Evolutionary conservation across 1,140 invertebrate species (phyloP).

Genomic region (Ceratina calcarata): DNA sequence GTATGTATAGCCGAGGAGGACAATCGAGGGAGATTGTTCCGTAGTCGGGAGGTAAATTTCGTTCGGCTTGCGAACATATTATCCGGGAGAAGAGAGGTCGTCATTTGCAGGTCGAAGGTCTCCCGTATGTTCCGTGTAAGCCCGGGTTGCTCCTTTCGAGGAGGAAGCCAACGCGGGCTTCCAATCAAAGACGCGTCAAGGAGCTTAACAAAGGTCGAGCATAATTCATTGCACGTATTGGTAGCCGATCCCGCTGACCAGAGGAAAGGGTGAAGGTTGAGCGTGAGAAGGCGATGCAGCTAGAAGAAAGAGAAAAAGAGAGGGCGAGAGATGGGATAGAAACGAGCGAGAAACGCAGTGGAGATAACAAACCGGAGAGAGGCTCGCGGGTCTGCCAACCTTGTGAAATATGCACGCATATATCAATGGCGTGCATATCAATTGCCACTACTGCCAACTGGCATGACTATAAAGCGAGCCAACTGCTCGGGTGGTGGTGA

Average conservation of each 20-base stretch:
- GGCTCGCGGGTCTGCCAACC: conserved; percentile 61
- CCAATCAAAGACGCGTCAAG: conserved; percentile 66
- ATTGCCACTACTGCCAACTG: conserved; percentile 69
- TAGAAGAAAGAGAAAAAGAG: background rate
- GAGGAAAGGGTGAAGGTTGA: conserved; percentile 8
- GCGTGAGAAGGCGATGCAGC: background rate
- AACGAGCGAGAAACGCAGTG: conserved; percentile 14
- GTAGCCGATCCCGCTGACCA: conserved; percentile 54
- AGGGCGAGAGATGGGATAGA: background rate
- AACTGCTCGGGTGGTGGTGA: conserved; percentile 47
- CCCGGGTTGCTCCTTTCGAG: conserved; percentile 9
- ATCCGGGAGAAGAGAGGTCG: conserved; percentile 32
- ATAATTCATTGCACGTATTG: conserved; percentile 65
- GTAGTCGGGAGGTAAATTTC: conserved; percentile 54
- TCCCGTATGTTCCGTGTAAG: conserved; percentile 42
- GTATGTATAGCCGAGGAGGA: background rate
- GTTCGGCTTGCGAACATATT: conserved; percentile 22
- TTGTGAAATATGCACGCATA: conserved; percentile 68
- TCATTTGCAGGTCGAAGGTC: conserved; percentile 53
- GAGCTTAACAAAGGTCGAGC: conserved; percentile 61
- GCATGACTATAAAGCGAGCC: conserved; percentile 65
- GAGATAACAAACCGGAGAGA: conserved; percentile 58
- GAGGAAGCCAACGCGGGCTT: conserved; percentile 39
- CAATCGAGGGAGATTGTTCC: background rate
- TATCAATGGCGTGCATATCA: conserved; percentile 68